Percentiles rank a stretch among this genome's conserved stretches.
These are phyloP conservation scores for Heliocidaris erythrogramma DNA, from an alignment of 35 echinoderm and acorn worm species.

Conservation along the genomic window DNA sequence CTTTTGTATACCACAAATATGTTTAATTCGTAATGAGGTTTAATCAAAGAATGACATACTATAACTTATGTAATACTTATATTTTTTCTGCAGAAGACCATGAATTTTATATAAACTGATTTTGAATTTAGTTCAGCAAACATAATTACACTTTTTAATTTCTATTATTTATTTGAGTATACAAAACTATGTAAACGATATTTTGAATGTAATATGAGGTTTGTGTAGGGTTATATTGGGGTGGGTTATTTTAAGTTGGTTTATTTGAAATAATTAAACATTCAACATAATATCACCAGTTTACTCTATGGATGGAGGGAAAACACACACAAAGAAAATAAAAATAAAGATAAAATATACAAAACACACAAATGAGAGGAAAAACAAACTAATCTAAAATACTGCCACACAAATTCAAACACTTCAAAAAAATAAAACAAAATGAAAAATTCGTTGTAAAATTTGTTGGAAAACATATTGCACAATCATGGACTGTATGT, in stretches of 20 bases:
- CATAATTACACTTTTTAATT: neutral
- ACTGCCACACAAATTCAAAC: neutral
- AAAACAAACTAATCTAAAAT: neutral
- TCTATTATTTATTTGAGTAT: neutral
- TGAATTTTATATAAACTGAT: neutral
- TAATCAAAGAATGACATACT: neutral
- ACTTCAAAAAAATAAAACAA: neutral
- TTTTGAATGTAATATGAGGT: too few species aligned
- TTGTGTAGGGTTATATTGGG: too few species aligned
- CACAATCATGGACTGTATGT: neutral
- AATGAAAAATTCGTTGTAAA: neutral
- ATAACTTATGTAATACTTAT: neutral
- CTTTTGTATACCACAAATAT: neutral
- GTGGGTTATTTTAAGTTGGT: too few species aligned
- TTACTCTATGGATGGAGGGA: neutral
- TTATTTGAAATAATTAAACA: neutral
- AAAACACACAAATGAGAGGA: neutral
- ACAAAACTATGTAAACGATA: neutral
- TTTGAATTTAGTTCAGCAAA: neutral
- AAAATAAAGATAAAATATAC: neutral
- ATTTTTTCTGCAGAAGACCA: neutral
- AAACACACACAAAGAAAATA: neutral
- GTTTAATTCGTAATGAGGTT: neutral
- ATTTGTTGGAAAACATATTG: neutral
- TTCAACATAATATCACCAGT: neutral